A percentile compares a stretch with the other conserved stretches of the same genome.
These are phyloP conservation scores for Drosophila simulans DNA, from an alignment of 1,140 invertebrate species.

Conservation along the genomic window DNA sequence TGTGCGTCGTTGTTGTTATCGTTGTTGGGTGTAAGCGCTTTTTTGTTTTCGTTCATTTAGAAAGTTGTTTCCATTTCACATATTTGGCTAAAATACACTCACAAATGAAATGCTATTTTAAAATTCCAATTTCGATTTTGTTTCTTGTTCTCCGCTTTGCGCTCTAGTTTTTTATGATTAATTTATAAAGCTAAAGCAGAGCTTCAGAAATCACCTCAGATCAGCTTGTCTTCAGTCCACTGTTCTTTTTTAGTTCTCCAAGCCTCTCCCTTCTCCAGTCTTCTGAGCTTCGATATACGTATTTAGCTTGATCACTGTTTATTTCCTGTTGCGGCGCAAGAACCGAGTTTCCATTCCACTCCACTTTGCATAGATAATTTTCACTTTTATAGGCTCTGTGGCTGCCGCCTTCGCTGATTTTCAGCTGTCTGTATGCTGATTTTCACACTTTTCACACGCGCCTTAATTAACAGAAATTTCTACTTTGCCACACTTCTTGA, in stretches of 20 bases:
- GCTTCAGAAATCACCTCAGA: conserved; percentile 67
- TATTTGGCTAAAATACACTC: conserved; percentile 70
- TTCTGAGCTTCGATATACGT: background rate
- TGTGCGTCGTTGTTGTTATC: conserved; percentile 53
- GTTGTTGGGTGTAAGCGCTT: conserved; percentile 28
- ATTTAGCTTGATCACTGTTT: conserved; percentile 15
- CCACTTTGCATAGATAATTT: conserved; percentile 61
- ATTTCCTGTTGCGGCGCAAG: conserved; percentile 53
- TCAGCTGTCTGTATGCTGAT: conserved; percentile 46
- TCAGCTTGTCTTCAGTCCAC: conserved; percentile 17
- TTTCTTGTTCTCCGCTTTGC: conserved; percentile 30
- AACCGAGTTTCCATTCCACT: conserved; percentile 48
- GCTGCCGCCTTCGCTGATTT: conserved; percentile 15
- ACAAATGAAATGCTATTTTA: conserved; percentile 56
- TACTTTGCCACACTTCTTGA: conserved; percentile 59
- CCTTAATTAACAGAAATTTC: conserved; percentile 62
- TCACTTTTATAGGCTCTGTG: conserved; percentile 62
- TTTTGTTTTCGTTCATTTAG: conserved; percentile 62
- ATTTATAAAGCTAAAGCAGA: conserved; percentile 65
- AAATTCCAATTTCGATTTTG: conserved; percentile 78
- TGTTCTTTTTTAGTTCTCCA: conserved; percentile 13
- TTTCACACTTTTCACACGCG: conserved; percentile 77
- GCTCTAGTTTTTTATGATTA: conserved; percentile 59
- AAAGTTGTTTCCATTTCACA: conserved; percentile 82
- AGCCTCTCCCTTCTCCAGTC: conserved; percentile 17